Evolutionary conservation across 2,113 vertebrate genomes (phyloP), one percentile per base, ranked within the genome.

Genomic region (Tinamus guttatus): DNA sequence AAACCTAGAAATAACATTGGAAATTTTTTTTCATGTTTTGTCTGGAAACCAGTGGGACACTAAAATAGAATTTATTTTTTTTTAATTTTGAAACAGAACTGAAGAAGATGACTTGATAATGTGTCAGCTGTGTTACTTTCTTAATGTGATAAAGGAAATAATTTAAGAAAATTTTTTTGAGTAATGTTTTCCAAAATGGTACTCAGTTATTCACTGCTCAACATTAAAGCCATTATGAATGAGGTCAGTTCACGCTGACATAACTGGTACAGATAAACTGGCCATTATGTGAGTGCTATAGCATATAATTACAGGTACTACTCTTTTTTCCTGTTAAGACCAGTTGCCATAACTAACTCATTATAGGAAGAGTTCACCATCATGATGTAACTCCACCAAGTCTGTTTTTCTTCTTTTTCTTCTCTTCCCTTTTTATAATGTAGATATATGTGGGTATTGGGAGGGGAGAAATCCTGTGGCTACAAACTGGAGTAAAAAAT

Each of bases 331-430:
- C 81, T 21, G 54, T 54, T 51, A 75, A 93, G 92, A 86, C 83
- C 77, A 87, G 34, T 95, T 95, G 71, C 60, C 81, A 89, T 97
- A 95, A 92, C 76, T 87, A 92, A 94, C 45, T 93, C 80, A 74
- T 79, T 92, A 43, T 11, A 95, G 94, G 91, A 98, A 98, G 91
- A 97, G 89, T 91, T 97, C 77, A 87, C 86, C 78, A 95, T 96
- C 91, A 97, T 93, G 94, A 96, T 95, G 91, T 97, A 96, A 96
- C 93, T 97, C 95, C 97, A 95, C 97, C 96, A 97, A 97, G 97
- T 95, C 89, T 97, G 36, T 85, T 89, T 95, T 93, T 80, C 11
- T 77, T 94, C 25, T 83, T 51, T 34, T n/a, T 15, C 30, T 74
- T 81, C 13, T 81, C 32, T 71, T 79, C 24, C 27, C 22, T 89